Base-by-base conservation (phyloP, 2,888 invertebrate genomes). In the Epsilonema sp. region DNA sequence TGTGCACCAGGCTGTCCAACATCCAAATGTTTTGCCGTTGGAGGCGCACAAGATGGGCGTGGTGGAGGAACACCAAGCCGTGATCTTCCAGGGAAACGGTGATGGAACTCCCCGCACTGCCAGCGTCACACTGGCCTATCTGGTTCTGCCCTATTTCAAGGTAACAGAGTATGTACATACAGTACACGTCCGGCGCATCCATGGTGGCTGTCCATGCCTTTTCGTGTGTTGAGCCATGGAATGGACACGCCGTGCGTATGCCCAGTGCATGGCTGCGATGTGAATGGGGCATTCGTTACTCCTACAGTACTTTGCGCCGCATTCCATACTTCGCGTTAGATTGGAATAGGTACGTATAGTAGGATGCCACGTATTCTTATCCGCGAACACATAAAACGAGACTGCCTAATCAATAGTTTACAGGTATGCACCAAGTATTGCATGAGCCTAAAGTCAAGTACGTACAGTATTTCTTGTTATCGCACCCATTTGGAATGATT, bases 141-240 rank as follows among this genome's bases (percentile, higher is more conserved):
- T 83, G 51, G 72, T 83, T 22, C 68, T 83, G 59, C 82, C 82
- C 20, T 82, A 77, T 63, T 82, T 77, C 61, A 75, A 69, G 58
- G 76, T 76, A 64, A 55, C 56, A 49, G 11, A 21, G 1, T 49
- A 13, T 38, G 11, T 13, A 38, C n/a, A n/a, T 39, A 42, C 44
- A 40, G 38, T 46, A 47, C 42, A 24, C 37, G 49, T 42, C 36
- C 38, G 45, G 37, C 25, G n/a, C n/a, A n/a, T n/a, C n/a, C n/a
- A n/a, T n/a, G n/a, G n/a, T n/a, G n/a, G n/a, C n/a, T n/a, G n/a
- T n/a, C n/a, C n/a, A n/a, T n/a, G n/a, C n/a, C n/a, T n/a, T n/a
- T n/a, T n/a, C n/a, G n/a, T n/a, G n/a, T n/a, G n/a, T n/a, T n/a
- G n/a, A n/a, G n/a, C n/a, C n/a, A n/a, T n/a, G n/a, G n/a, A 42